Conservation (phyloP, 2,797 vertebrate species). For the Pristis pectinata region DNA sequence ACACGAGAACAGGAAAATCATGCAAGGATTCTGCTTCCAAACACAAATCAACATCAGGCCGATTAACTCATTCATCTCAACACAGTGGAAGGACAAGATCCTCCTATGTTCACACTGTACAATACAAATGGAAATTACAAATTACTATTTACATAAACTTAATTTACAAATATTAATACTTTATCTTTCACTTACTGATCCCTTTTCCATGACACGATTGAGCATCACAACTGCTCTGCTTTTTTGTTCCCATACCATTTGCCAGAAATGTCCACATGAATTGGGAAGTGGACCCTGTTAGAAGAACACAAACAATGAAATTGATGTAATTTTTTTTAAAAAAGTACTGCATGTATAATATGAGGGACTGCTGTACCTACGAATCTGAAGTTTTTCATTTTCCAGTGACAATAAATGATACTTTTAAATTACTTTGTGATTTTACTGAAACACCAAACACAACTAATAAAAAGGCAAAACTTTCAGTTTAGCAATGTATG, state of each 20-base stretch:
- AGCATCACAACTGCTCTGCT: slow-evolving; percentile 96
- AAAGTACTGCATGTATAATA: background rate
- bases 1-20: background rate
- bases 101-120: background rate
- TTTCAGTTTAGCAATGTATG: background rate
- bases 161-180: background rate
- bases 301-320: slow-evolving; percentile 33
- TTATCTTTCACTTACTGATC: slow-evolving; percentile 72
- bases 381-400: background rate
- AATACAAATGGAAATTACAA: background rate
- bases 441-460: background rate
- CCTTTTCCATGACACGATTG: slow-evolving; percentile 92
- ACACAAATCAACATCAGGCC: background rate
- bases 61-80: background rate
- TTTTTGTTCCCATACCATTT: slow-evolving; percentile 95
- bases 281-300: slow-evolving; percentile 87
- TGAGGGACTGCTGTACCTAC: background rate
- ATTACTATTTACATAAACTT: background rate
- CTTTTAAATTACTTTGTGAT: background rate
- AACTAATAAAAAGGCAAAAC: background rate
- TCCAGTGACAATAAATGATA: background rate
- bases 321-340: background rate
- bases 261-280: slow-evolving; percentile 96
- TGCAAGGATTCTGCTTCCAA: background rate
- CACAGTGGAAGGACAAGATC: background rate